Evolutionary conservation across 2,113 vertebrate species (phyloP).

Genomic region (Amazona vittata): DNA sequence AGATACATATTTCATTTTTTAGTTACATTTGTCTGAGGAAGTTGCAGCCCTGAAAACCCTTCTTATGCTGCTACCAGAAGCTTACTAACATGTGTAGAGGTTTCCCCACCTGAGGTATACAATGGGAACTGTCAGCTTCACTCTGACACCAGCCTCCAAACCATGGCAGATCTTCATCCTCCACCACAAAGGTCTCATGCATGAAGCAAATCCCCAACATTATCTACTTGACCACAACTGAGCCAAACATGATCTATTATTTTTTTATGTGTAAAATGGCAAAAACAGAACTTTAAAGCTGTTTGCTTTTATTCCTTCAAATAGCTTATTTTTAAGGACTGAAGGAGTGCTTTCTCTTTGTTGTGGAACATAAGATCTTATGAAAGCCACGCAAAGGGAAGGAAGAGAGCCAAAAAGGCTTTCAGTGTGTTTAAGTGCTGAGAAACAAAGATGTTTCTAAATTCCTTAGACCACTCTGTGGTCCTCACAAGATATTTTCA

Average conservation of each 20-base stretch:
- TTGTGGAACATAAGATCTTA: neutral
- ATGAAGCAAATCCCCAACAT: neutral
- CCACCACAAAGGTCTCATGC: neutral
- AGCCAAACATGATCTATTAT: neutral
- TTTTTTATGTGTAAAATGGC: neutral
- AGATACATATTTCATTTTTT: neutral
- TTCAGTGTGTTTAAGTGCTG: neutral
- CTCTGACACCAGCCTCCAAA: neutral
- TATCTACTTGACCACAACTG: neutral
- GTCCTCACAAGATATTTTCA: neutral
- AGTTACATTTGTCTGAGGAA: neutral
- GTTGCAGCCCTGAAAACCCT: neutral
- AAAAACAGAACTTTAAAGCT: neutral
- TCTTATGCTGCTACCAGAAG: neutral
- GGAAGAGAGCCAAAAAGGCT: neutral
- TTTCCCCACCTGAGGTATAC: neutral
- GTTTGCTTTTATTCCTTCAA: neutral
- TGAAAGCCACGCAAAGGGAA: neutral
- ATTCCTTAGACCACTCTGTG: neutral
- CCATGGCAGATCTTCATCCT: neutral
- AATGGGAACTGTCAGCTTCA: neutral
- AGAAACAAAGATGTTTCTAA: conserved; percentile 5
- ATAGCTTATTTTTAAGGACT: neutral
- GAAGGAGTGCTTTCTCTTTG: neutral
- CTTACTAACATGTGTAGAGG: fast-evolving